Evolutionary conservation across 2,113 vertebrate species (phyloP).

Genomic region (Desmodus rotundus): DNA sequence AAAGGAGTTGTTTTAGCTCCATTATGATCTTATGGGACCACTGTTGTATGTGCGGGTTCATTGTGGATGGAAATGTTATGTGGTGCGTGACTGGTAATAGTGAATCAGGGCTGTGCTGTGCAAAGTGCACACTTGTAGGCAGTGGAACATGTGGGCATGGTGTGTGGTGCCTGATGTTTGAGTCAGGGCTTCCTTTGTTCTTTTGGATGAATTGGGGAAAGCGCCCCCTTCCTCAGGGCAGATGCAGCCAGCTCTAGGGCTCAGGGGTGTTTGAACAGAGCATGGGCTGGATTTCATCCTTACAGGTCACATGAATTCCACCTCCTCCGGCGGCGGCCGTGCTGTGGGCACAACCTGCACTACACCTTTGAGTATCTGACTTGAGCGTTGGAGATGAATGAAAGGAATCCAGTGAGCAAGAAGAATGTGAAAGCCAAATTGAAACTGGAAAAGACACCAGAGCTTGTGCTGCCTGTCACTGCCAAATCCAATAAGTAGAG

Average conservation of each 20-base stretch:
- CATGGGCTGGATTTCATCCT: neutral
- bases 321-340: neutral
- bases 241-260: neutral
- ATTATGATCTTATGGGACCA: neutral
- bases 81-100: neutral
- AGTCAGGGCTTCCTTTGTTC: neutral
- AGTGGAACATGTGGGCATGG: neutral
- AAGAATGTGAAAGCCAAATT: neutral
- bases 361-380: neutral
- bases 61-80: neutral
- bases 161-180: neutral
- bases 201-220: neutral
- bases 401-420: neutral
- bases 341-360: neutral
- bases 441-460: no score
- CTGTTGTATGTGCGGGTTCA: neutral
- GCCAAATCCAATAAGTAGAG: no score
- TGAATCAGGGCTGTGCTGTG: neutral
- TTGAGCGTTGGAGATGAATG: neutral
- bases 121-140: neutral
- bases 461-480: no score
- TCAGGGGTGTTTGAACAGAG: neutral
- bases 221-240: neutral
- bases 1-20: neutral
- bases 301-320: fast-evolving